Base-by-base conservation (phyloP, 1,140 invertebrate genomes). In the Micrasema minimum region DNA sequence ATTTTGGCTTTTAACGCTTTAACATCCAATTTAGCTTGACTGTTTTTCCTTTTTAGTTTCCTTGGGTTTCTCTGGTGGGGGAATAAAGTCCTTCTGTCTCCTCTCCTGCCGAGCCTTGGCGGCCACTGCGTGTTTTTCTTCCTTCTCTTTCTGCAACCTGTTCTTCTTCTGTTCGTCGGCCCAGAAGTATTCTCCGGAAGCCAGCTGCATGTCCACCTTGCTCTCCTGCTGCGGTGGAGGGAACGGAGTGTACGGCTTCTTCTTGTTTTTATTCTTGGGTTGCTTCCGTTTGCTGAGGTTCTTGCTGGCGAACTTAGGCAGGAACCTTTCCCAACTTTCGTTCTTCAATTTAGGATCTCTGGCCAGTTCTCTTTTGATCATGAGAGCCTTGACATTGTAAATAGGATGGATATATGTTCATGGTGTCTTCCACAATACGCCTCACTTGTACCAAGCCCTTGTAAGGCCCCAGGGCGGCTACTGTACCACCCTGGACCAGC, bases 341-440 rank as follows among this genome's bases (percentile, higher is more conserved):
- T 97, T 92, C 81, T 92, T 94, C 20, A 99, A 79, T 77, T 92
- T 91, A 0, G 94, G 91, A 86, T 99, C 94, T 80, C 95, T 98
- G 68, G 92, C 91, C 20, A 99, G 82, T 85, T 99, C 97, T 77
- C 91, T 87, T 82, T 99, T 99, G 50, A 99, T 98, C 97, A 99
- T 99, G 10, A 99, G 82, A 14, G 94, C 92, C 85, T 99, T 99
- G 0, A 99, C 97, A 78, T 98, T 98, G 79, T 99, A 99, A 79
- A 99, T 97, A n/a, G 98, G 98, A 87, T 99, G 98, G 69, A 99
- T 91, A 81, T 99, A n/a, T 99, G 78, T 96, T 96, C 96, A 99
- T 99, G 2, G 96, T 98, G 77, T 99, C 97, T 79, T 95, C 91
- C 5, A 96, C 95, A 77, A 99, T 95, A 78, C 93, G 90, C 72